Evolutionary conservation across 1,140 invertebrate species (phyloP), one percentile per base, ranked within the genome.

Genomic region (Dolichoris vasculosae): DNA sequence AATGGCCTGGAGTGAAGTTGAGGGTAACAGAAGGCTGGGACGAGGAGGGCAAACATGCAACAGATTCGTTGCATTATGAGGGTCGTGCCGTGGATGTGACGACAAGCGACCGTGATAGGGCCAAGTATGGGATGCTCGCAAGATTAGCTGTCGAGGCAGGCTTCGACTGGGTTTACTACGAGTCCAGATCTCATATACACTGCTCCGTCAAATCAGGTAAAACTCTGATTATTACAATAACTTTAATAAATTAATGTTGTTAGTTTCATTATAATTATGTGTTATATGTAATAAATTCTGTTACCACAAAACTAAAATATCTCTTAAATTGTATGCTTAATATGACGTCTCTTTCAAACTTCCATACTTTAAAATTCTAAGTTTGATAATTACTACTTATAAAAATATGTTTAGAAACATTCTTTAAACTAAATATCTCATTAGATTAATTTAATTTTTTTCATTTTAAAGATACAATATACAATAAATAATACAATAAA

Each of bases 101-200:
- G 38, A 99, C 98, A 78, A 97, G 97, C 76, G 98, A 99, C 94
- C 94, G 97, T 35, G 98, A 99, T 93, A 94, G 96, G 59, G 96
- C 97, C 89, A 99, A 99, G 93, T 98, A 98, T 92, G 98, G 98
- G 67, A 98, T 99, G 97, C 94, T 99, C 86, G 98, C 98, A 0
- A 94, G 98, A 59, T 95, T 99, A n/a, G 98, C 98, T 0, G 97
- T 99, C 38, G 97, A 99, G 92, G 98, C 98, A 20, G 98, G 98
- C 88, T 99, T 99, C 95, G 98, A 99, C 94, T 99, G 98, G 98
- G 98, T 99, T 35, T 98, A 97, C 93, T 99, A 99, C 92, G 98
- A 99, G 92, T 97, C 97, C 90, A 95, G 97, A 86, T 96, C 97
- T 26, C 97, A 99, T 91, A 98, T 99, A 90, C 98, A 99, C 93